phyloP scores from a whole-genome alignment of 1,140 invertebrate genomes.

The Leucophenga varia region DNA sequence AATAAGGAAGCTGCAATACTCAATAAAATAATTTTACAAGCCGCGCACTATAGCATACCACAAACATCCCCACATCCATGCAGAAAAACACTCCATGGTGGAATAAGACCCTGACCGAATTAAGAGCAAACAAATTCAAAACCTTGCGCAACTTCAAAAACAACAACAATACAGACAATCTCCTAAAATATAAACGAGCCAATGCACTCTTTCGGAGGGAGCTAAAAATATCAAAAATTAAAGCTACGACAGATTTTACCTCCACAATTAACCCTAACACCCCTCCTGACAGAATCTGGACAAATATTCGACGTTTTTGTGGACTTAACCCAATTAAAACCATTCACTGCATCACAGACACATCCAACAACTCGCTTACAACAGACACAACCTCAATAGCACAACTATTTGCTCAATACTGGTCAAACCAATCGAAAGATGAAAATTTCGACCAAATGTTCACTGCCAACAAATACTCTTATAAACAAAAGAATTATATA shows the following conservation, averaged over 20 bases:
- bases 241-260: not conserved
- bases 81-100: constrained; percentile 7
- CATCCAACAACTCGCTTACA: too few relatives aligned
- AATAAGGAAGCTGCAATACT: constrained; percentile 7
- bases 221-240: constrained; percentile 1
- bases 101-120: not conserved
- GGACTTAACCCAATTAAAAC: constrained; percentile 1
- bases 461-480: too few relatives aligned
- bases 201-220: constrained; percentile 4
- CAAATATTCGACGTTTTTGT: constrained; percentile 3
- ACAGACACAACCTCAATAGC: too few relatives aligned
- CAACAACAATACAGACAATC: not conserved
- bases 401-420: too few relatives aligned
- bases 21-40: constrained; percentile 5
- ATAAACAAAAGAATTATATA: too few relatives aligned
- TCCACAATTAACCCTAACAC: not conserved
- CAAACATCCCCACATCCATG: not conserved
- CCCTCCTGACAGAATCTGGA: constrained; percentile 5
- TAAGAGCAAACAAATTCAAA: constrained; percentile 3
- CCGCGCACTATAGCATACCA: constrained; percentile 4
- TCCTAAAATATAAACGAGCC: constrained; percentile 7
- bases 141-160: not conserved
- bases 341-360: constrained; percentile 6
- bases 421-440: too few relatives aligned
- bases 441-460: too few relatives aligned